These are phyloP conservation scores for Periparus ater DNA, from an alignment of 2,797 vertebrate genomes.

Conservation along the genomic window DNA sequence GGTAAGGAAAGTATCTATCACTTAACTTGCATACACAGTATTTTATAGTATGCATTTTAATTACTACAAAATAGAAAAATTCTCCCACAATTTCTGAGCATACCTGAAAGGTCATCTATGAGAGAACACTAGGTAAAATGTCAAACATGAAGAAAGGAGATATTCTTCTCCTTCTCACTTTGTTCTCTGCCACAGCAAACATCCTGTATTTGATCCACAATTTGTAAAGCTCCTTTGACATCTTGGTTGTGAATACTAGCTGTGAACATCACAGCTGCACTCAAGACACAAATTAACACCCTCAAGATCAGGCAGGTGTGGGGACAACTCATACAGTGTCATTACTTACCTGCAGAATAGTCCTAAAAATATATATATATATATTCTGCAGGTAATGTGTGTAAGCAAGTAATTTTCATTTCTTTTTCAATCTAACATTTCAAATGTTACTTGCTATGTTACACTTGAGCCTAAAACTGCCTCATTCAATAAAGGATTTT, in stretches of 20 bases:
- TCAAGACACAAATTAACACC: constrained; percentile 29
- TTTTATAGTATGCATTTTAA: background rate
- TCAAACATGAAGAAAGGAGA: background rate
- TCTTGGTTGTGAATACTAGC: constrained; percentile 18
- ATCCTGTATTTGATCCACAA: constrained; percentile 11
- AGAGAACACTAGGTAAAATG: background rate
- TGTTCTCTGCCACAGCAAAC: background rate
- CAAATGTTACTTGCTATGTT: constrained; percentile 47
- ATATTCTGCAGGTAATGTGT: background rate
- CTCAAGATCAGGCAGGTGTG: background rate
- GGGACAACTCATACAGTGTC: background rate
- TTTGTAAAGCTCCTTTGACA: constrained; percentile 53
- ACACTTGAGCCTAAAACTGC: constrained; percentile 51
- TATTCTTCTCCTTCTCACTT: background rate
- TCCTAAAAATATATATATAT: background rate
- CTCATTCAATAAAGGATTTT: constrained; percentile 66
- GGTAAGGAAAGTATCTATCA: background rate
- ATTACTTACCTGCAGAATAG: background rate
- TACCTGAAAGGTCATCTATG: background rate
- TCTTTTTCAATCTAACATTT: constrained; percentile 57
- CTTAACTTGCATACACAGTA: background rate
- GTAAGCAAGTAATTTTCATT: constrained; percentile 52
- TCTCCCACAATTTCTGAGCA: background rate
- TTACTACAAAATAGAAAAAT: background rate
- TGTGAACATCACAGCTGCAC: background rate